Evolutionary conservation across 2,888 invertebrate species (phyloP).

Genomic region (Sinhomidia bicolor): DNA sequence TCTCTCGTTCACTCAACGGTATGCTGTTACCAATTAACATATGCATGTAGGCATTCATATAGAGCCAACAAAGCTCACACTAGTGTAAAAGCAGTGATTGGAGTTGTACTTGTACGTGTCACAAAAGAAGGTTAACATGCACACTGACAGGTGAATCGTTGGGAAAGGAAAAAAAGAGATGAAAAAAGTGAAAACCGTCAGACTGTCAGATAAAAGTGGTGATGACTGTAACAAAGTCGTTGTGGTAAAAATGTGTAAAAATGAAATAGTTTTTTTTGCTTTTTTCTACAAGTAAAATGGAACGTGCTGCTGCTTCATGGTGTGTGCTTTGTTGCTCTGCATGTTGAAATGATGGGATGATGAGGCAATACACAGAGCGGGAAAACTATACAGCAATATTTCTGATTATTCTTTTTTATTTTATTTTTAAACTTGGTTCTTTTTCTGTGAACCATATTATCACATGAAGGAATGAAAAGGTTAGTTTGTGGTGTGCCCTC

Average conservation of each 20-base stretch:
- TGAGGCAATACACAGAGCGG: neutral
- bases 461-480: conserved; percentile 36
- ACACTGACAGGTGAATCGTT: conserved; percentile 10
- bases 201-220: neutral
- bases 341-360: too few species aligned
- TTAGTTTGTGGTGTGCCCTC: neutral
- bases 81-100: too few species aligned
- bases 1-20: too few species aligned
- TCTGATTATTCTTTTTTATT: neutral
- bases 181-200: conserved; percentile 10
- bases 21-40: too few species aligned
- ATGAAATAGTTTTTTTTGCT: neutral
- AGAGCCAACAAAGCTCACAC: too few species aligned
- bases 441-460: neutral
- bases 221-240: neutral
- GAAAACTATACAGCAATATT: neutral
- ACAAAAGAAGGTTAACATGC: neutral
- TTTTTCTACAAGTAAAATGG: too few species aligned
- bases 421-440: neutral
- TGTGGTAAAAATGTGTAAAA: neutral
- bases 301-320: too few species aligned
- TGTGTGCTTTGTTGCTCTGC: too few species aligned
- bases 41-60: too few species aligned
- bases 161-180: neutral
- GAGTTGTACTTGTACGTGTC: too few species aligned